Evolutionary conservation across 2,797 vertebrate genomes (phyloP).

Genomic region (Acestrorhynchus altus): DNA sequence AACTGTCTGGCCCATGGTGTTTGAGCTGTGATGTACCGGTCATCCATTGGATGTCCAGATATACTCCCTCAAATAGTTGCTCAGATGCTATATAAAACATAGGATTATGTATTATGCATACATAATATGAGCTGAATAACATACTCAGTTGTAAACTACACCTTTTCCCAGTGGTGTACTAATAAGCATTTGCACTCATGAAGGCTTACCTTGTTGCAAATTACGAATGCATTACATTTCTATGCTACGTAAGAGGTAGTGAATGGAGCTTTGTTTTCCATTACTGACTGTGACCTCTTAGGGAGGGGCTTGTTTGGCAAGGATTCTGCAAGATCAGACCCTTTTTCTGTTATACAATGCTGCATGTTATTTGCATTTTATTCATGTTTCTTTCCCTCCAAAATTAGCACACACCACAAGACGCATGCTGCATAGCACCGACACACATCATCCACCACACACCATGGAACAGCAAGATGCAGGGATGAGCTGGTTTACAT

Average conservation of each 20-base stretch:
- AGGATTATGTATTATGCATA: slow-evolving; percentile 29
- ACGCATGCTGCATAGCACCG: slow-evolving; percentile 43
- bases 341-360: slow-evolving; percentile 37
- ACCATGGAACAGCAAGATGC: slow-evolving; percentile 20
- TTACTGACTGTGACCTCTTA: slow-evolving; percentile 55
- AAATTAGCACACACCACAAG: slow-evolving; percentile 24
- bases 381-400: background rate
- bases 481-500: slow-evolving; percentile 48
- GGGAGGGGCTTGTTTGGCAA: slow-evolving; percentile 26
- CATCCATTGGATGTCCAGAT: slow-evolving; percentile 4
- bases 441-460: slow-evolving; percentile 20
- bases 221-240: slow-evolving; percentile 43
- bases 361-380: slow-evolving; percentile 61
- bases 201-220: slow-evolving; percentile 46
- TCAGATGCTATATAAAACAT: slow-evolving; percentile 21
- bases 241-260: background rate
- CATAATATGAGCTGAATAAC: slow-evolving; percentile 33
- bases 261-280: slow-evolving; percentile 32
- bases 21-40: slow-evolving; percentile 52
- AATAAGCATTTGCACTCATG: slow-evolving; percentile 58
- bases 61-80: slow-evolving; percentile 21
- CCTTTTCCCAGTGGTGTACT: slow-evolving; percentile 58
- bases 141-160: slow-evolving; percentile 47
- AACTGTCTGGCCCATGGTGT: slow-evolving; percentile 5
- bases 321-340: slow-evolving; percentile 23